phyloP scores from a whole-genome alignment of 2,113 vertebrate species.

The Archilochus colubris region DNA sequence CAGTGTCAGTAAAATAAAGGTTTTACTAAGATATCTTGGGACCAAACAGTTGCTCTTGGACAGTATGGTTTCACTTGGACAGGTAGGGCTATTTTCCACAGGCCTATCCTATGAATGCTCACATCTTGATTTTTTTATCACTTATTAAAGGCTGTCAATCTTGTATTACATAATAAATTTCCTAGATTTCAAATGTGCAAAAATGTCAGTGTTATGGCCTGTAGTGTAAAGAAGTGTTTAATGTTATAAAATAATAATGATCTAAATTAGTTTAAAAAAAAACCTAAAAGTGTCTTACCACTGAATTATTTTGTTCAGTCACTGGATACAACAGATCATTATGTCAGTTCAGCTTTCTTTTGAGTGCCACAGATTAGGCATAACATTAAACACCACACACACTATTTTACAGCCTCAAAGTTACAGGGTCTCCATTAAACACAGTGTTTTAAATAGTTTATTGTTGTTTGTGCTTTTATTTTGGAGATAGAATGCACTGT shows the following conservation, averaged over 20 bases:
- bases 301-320: background rate
- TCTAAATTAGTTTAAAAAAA: too few species aligned
- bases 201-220: background rate
- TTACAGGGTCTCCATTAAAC: background rate
- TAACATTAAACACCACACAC: background rate
- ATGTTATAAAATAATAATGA: background rate
- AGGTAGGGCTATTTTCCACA: background rate
- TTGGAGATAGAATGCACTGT: background rate
- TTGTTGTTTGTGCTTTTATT: background rate
- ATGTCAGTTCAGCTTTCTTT: background rate
- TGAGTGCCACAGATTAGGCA: background rate
- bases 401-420: background rate
- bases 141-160: rapidly evolving
- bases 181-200: background rate
- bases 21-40: background rate
- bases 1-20: background rate
- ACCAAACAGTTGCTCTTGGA: background rate
- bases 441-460: background rate
- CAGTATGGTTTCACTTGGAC: background rate
- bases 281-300: background rate
- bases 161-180: background rate
- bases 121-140: background rate
- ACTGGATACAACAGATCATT: background rate
- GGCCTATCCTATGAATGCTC: background rate
- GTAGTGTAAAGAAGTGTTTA: background rate